Base-by-base conservation (phyloP, 2,113 vertebrate species). In the Larimichthys polyactis region DNA sequence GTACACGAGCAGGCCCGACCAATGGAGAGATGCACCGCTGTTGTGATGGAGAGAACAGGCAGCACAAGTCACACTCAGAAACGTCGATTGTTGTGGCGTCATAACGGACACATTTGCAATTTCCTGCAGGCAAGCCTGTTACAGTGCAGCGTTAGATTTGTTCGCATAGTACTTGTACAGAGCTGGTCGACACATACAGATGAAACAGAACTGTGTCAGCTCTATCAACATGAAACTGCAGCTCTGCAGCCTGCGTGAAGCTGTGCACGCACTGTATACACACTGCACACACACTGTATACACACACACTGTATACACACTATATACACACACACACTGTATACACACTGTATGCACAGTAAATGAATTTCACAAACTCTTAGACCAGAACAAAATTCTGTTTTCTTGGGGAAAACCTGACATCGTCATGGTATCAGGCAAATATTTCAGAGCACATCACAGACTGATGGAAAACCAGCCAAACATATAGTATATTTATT, bases 31-130 rank as follows among this genome's bases (percentile, higher is more conserved):
- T 8, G 55, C 3, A 29, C 36, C 5, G 12, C 83, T 74, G 60
- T 63, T 71, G 67, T 58, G 84, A 80, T 75, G 49, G 6, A 6
- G 72, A 36, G 49, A 79, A 7, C 27, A 87, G 89, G 48, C 82
- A 70, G 9, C 7, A 68, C 12, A 22, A 40, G 17, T 32, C 63
- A n/a, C 3, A 74, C 64, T 1, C 87, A 48, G 84, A 91, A 4
- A 29, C 0, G 44, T 77, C 63, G 83, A 90, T 85, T 5, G 9
- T 20, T 51, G 27, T 54, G 3, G 24, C 16, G 17, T 27, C 27
- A 15, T 11, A 67, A 66, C 5, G 27, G 43, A 27, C 16, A 49
- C 8, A 27, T 24, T 15, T 16, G 15, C 16, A 29, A 8, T 27
- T 9, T 24, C 12, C 1, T 49, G 27, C 17, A 9, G 22, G 14